These are phyloP conservation scores for Glaucomys volans DNA, from an alignment of 2,113 vertebrate species.

Conservation along the genomic window DNA sequence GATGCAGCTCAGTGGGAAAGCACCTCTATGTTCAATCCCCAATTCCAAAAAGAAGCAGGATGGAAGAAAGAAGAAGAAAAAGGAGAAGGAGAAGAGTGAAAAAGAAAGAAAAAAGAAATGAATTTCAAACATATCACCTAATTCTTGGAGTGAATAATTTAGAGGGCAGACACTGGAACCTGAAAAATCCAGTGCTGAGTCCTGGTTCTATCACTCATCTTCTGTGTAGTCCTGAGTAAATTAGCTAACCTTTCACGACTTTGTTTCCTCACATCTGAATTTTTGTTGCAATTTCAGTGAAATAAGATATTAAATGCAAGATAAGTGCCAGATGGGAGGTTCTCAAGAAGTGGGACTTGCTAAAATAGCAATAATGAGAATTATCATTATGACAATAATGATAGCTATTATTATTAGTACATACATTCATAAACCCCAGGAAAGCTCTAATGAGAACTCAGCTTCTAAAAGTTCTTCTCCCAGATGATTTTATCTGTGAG, in stretches of 20 bases:
- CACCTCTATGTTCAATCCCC: too few species aligned
- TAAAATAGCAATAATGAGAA: neutral
- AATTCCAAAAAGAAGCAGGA: too few species aligned
- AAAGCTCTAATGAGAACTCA: neutral
- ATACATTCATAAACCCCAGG: neutral
- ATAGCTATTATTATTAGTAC: neutral
- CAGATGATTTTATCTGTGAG: neutral
- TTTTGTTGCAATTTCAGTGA: neutral
- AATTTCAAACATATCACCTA: neutral
- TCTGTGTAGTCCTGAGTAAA: neutral
- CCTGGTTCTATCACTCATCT: neutral
- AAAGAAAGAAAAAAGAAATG: neutral
- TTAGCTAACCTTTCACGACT: neutral
- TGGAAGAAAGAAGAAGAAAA: too few species aligned
- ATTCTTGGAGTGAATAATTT: neutral
- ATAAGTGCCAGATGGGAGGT: neutral
- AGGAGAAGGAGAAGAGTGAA: too few species aligned
- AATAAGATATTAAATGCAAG: neutral
- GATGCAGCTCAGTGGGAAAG: too few species aligned
- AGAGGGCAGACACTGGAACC: neutral
- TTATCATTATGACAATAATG: neutral
- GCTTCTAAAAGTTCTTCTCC: constrained; percentile 16
- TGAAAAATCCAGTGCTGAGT: neutral
- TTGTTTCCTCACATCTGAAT: neutral
- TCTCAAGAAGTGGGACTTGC: neutral